phyloP scores from a whole-genome alignment of 2,888 invertebrate genomes.

The Brachyopa scutellaris region DNA sequence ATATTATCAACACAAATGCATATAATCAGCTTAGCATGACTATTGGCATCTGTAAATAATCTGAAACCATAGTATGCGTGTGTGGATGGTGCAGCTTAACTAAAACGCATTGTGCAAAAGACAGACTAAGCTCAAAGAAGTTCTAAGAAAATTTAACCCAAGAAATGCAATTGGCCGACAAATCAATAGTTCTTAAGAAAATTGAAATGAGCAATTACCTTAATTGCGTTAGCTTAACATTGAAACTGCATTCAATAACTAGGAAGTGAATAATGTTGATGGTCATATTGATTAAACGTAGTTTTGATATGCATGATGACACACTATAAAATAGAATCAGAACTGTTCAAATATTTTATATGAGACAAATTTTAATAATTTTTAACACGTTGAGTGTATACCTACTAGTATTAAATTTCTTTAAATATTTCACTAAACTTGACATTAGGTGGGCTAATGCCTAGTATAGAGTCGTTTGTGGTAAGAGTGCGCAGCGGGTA shows the following conservation, averaged over 20 bases:
- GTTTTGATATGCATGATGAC: too few relatives aligned
- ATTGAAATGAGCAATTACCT: conserved; percentile 1
- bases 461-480: too few relatives aligned
- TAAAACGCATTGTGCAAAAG: conserved; percentile 8
- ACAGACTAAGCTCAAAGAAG: neutral
- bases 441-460: too few relatives aligned
- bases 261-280: too few relatives aligned
- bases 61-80: conserved; percentile 20
- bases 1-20: neutral
- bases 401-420: too few relatives aligned
- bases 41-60: neutral
- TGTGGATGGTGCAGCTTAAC: neutral
- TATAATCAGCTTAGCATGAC: conserved; percentile 6
- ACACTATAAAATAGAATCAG: too few relatives aligned
- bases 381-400: too few relatives aligned
- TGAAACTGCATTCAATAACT: neutral
- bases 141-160: conserved; percentile 6
- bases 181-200: conserved; percentile 25
- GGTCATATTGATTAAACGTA: too few relatives aligned
- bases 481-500: too few relatives aligned
- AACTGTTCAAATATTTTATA: too few relatives aligned
- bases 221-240: neutral
- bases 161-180: neutral
- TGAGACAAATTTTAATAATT: too few relatives aligned
- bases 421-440: too few relatives aligned